Evolutionary conservation across 2,113 vertebrate species (phyloP).

Genomic region (Leptodactylus fuscus): DNA sequence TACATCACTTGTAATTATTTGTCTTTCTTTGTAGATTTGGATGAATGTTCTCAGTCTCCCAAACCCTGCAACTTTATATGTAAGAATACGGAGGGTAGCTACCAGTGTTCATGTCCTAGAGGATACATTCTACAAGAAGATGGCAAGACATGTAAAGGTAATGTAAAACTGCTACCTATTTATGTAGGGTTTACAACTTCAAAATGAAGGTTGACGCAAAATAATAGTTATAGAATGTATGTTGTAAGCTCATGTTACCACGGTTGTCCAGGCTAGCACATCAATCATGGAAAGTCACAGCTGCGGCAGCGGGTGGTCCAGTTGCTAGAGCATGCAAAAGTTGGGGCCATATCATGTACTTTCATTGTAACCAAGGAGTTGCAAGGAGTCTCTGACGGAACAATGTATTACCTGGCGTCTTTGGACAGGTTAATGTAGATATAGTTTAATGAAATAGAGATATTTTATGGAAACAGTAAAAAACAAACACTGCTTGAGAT

Average conservation of each 20-base stretch:
- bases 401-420: not conserved
- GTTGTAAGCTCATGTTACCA: not conserved
- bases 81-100: conserved; percentile 94
- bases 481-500: not conserved
- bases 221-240: not conserved
- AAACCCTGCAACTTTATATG: conserved; percentile 93
- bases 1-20: not conserved
- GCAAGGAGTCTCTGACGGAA: not conserved
- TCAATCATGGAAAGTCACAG: too few relatives aligned
- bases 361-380: too few relatives aligned
- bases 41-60: conserved; percentile 89
- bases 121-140: conserved; percentile 90
- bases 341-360: too few relatives aligned
- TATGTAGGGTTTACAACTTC: not conserved
- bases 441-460: too few relatives aligned
- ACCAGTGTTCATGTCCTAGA: conserved; percentile 90
- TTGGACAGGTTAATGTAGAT: too few relatives aligned
- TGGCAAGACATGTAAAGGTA: conserved; percentile 94
- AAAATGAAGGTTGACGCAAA: not conserved
- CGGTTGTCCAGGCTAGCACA: too few relatives aligned
- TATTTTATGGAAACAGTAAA: not conserved
- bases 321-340: too few relatives aligned
- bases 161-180: not conserved
- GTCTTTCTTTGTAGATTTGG: conserved; percentile 77
- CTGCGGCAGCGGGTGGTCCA: too few relatives aligned